Conservation (phyloP, 2,113 vertebrate genomes). For the rabbit (Oryctolagus cuniculus) region DNA sequence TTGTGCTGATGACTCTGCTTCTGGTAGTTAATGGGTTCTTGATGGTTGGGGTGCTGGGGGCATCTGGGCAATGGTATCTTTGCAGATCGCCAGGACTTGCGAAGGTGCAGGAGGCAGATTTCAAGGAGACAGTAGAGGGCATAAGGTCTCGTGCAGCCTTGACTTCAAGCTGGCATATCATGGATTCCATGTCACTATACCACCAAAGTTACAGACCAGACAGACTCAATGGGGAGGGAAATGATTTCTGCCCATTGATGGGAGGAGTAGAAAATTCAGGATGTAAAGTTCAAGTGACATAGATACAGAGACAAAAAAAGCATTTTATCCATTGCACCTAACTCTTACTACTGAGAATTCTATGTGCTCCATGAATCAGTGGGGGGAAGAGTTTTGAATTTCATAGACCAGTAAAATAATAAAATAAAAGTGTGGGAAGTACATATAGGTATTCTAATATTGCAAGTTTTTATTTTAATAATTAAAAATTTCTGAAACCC, state of each 20-base stretch:
- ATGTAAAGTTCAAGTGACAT: neutral
- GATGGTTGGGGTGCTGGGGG: neutral
- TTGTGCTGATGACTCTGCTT: neutral
- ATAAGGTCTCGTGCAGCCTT: neutral
- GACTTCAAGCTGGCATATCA: neutral
- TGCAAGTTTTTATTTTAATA: neutral
- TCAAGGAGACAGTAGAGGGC: neutral
- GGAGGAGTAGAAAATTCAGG: neutral
- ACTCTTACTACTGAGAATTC: constrained; percentile 9
- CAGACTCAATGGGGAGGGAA: neutral
- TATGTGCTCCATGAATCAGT: neutral
- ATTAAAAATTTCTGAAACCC: constrained; percentile 7
- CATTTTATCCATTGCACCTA: neutral
- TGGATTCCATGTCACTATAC: neutral
- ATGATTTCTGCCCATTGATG: neutral
- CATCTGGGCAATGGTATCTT: neutral
- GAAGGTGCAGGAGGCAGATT: neutral
- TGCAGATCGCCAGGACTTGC: neutral
- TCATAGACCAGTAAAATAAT: neutral
- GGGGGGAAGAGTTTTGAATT: neutral
- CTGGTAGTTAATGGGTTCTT: neutral
- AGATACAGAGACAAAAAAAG: neutral
- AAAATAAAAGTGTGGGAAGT: neutral
- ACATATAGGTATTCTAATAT: neutral
- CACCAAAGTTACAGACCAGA: neutral